Percentiles rank a stretch among this genome's conserved stretches.
Evolutionary conservation across 2,797 vertebrate genomes (phyloP).

Genomic region (Tarsius wallacei): DNA sequence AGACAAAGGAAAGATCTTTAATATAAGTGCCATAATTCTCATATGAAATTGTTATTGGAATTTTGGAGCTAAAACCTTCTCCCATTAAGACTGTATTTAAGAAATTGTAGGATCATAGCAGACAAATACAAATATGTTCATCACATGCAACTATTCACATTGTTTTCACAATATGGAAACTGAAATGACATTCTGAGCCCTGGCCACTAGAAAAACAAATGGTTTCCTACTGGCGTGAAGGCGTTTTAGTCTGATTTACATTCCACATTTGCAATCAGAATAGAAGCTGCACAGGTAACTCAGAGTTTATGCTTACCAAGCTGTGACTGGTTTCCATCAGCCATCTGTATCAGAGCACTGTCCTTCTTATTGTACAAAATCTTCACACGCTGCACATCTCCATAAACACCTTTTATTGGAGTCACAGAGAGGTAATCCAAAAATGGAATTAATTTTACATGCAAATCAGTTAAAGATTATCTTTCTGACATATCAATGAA

Average conservation of each 20-base stretch:
- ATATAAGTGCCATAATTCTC: neutral
- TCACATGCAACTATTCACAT: neutral
- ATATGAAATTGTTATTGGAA: neutral
- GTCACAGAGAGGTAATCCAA: constrained; percentile 92
- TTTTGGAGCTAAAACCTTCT: neutral
- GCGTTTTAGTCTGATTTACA: neutral
- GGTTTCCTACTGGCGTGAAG: neutral
- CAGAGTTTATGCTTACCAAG: constrained; percentile 93
- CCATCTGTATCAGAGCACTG: constrained; percentile 99
- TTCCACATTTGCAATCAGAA: neutral
- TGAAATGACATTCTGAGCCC: neutral
- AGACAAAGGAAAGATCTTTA: neutral
- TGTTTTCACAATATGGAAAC: neutral
- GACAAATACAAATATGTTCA: neutral
- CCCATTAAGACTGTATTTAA: neutral
- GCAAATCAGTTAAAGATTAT: constrained; percentile 77
- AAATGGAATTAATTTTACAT: constrained; percentile 91
- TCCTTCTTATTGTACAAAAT: constrained; percentile 99
- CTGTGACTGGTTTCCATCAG: constrained; percentile 97
- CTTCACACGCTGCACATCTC: constrained; percentile 99
- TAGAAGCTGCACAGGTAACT: constrained; percentile 49
- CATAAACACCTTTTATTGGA: constrained; percentile 96
- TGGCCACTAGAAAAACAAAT: neutral
- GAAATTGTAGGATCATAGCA: neutral
- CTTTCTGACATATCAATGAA: constrained; percentile 92